Percentiles rank a stretch among this genome's conserved stretches.
Evolutionary conservation across 2,888 invertebrate species (phyloP).

Genomic region (Campoplex capitator): DNA sequence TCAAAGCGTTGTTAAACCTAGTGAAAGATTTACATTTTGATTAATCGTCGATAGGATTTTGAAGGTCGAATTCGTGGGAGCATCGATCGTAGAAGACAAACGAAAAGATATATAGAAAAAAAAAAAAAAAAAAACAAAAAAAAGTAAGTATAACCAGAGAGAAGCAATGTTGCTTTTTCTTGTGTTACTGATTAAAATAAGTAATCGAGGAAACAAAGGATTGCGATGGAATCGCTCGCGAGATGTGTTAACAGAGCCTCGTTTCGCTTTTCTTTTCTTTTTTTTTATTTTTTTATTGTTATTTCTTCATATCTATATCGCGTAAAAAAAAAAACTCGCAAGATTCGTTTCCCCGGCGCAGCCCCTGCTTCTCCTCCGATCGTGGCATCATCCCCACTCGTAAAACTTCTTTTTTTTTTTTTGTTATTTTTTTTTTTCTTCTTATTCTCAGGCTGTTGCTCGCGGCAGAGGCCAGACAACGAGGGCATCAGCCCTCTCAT

Average conservation of each 20-base stretch:
- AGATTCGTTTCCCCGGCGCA: slow-evolving; percentile 52
- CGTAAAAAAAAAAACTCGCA: not conserved
- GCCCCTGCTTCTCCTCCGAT: slow-evolving; percentile 56
- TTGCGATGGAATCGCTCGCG: slow-evolving; percentile 14
- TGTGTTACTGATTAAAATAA: slow-evolving; percentile 23
- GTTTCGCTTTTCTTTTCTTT: not conserved
- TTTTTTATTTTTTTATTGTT: slow-evolving; percentile 8
- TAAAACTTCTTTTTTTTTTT: slow-evolving; percentile 6
- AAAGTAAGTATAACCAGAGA: not conserved
- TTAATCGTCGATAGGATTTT: not conserved
- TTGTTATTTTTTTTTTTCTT: not conserved
- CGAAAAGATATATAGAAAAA: not conserved
- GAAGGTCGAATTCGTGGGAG: not conserved
- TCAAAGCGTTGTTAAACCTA: not conserved
- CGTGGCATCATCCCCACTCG: slow-evolving; percentile 52
- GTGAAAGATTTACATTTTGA: not conserved
- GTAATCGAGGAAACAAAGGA: slow-evolving; percentile 59
- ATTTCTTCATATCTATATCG: slow-evolving; percentile 17
- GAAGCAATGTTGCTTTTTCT: not conserved
- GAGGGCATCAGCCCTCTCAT: slow-evolving; percentile 82
- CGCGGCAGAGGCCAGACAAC: slow-evolving; percentile 80
- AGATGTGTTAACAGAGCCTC: slow-evolving; percentile 25
- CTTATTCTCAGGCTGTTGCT: slow-evolving; percentile 59
- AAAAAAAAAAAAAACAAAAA: slow-evolving; percentile 1
- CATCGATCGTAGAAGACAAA: not conserved